Evolutionary conservation across 2,888 invertebrate genomes (phyloP).

Genomic region (Synergus gifuensis): DNA sequence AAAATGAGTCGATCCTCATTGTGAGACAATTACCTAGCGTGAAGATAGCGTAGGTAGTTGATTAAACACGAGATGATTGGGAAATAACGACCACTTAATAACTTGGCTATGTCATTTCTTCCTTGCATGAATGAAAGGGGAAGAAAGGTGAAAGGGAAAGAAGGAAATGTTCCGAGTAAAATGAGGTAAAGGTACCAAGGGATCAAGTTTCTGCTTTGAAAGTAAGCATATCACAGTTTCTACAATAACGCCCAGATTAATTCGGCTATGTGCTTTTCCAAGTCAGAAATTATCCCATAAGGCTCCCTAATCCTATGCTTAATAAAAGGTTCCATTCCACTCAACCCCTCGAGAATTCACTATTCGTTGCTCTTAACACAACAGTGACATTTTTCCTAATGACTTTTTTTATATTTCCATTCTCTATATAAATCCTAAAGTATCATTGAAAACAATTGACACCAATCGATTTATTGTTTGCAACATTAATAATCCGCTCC

Average conservation of each 20-base stretch:
- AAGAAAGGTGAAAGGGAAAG: not conserved
- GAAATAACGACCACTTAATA: slow-evolving; percentile 60
- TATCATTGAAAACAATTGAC: not conserved
- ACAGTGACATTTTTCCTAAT: not conserved
- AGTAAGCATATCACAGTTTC: slow-evolving; percentile 33
- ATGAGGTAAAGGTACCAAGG: slow-evolving; percentile 26
- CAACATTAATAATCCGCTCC: no score
- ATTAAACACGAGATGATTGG: slow-evolving; percentile 61
- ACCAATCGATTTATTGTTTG: no score
- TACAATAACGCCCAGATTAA: slow-evolving; percentile 32
- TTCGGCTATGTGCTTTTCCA: slow-evolving; percentile 38
- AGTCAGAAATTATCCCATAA: slow-evolving; percentile 33
- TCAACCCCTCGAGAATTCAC: slow-evolving; percentile 27
- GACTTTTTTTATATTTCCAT: not conserved
- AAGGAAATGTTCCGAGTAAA: slow-evolving; percentile 5
- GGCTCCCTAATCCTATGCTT: slow-evolving; percentile 16
- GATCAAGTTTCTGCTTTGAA: slow-evolving; percentile 21
- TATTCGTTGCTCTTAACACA: not conserved
- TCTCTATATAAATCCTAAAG: no score
- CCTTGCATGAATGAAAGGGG: slow-evolving; percentile 20
- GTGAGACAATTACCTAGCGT: slow-evolving; percentile 53
- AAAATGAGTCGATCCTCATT: slow-evolving; percentile 37
- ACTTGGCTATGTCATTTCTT: slow-evolving; percentile 62
- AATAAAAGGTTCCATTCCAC: slow-evolving; percentile 23
- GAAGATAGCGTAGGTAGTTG: slow-evolving; percentile 61